Percentiles rank a stretch among this genome's conserved stretches.
These are phyloP conservation scores for Ictalurus punctatus DNA, from an alignment of 2,113 vertebrate genomes.

Conservation along the genomic window DNA sequence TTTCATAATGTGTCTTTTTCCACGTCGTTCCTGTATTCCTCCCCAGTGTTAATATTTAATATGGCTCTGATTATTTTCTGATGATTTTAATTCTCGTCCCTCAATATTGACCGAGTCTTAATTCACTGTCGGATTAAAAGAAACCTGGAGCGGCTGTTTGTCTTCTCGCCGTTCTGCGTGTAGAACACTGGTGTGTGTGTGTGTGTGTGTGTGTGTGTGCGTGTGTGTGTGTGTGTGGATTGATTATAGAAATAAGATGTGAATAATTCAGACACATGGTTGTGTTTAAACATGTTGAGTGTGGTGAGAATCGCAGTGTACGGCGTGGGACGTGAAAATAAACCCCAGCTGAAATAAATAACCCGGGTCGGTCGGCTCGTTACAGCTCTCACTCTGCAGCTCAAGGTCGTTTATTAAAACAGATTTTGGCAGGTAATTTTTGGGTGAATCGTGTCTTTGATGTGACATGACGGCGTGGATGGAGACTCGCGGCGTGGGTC, in stretches of 20 bases:
- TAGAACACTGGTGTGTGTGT: neutral
- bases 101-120: slow-evolving; percentile 31
- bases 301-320: neutral
- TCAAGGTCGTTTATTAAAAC: slow-evolving; percentile 27
- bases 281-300: neutral
- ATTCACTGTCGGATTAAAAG: slow-evolving; percentile 7
- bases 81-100: slow-evolving; percentile 19
- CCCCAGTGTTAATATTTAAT: slow-evolving; percentile 48
- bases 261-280: slow-evolving; percentile 29
- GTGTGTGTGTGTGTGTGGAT: neutral
- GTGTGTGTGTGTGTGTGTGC: neutral
- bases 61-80: slow-evolving; percentile 20
- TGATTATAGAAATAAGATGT: slow-evolving; percentile 14
- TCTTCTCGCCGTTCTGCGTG: neutral
- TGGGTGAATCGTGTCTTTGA: slow-evolving; percentile 46
- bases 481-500: slow-evolving; percentile 68
- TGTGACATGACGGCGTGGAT: slow-evolving; percentile 57
- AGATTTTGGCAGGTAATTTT: slow-evolving; percentile 33
- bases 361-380: neutral
- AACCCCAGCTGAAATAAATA: neutral
- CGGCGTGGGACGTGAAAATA: neutral
- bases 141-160: slow-evolving; percentile 11
- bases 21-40: slow-evolving; percentile 53
- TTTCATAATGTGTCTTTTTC: neutral
- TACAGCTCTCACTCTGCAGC: neutral